A percentile compares a stretch with the other conserved stretches of the same genome.
phyloP scores from a whole-genome alignment of 2,888 invertebrate species.

The Ceratothoa steindachneri region DNA sequence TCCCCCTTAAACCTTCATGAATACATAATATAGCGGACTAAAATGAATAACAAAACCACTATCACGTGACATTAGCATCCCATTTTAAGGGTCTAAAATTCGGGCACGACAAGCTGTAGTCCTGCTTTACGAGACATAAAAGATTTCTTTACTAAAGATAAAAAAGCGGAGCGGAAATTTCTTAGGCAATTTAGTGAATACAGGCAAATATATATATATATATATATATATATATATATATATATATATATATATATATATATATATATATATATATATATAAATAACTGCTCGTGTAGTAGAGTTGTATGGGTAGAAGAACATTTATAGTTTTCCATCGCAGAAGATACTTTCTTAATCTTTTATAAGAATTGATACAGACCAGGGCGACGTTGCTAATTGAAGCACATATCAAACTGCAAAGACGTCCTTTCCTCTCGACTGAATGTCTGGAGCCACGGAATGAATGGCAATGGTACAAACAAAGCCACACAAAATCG shows the following conservation, averaged over 20 bases:
- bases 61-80: neutral
- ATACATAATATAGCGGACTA: neutral
- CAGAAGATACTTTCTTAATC: too few species aligned
- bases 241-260: neutral
- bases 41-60: neutral
- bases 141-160: neutral
- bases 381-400: too few species aligned
- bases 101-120: neutral
- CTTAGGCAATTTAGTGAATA: neutral
- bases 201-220: neutral
- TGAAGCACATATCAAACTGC: too few species aligned
- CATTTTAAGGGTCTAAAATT: neutral
- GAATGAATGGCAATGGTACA: too few species aligned
- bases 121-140: neutral
- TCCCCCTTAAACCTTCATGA: neutral
- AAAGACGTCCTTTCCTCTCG: too few species aligned
- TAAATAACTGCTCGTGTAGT: too few species aligned
- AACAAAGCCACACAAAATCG: neutral
- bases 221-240: neutral
- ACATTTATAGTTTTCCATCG: too few species aligned
- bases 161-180: neutral
- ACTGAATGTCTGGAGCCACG: too few species aligned
- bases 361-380: too few species aligned
- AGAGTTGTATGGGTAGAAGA: too few species aligned
- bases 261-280: neutral